Percentiles rank a stretch among this genome's conserved stretches.
phyloP scores from a whole-genome alignment of 2,113 vertebrate genomes.

The Falcunculus frontatus region DNA sequence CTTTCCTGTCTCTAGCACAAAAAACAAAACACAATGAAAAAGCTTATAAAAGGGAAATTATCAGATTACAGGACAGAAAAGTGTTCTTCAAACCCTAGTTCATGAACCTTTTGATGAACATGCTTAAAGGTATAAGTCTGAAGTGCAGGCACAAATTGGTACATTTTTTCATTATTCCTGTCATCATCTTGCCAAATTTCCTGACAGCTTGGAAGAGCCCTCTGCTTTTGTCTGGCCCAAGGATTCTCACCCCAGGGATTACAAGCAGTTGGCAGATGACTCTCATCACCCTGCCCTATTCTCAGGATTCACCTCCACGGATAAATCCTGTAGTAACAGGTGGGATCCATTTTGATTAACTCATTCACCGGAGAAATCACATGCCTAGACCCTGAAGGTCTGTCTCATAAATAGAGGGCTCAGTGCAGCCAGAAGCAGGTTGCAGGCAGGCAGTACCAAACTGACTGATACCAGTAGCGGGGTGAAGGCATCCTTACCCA shows the following conservation, averaged over 20 bases:
- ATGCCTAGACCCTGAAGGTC: neutral
- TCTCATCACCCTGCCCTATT: neutral
- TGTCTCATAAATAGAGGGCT: neutral
- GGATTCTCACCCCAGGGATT: neutral
- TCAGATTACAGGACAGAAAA: neutral
- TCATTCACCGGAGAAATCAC: neutral
- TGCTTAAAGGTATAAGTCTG: neutral
- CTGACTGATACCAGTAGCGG: neutral
- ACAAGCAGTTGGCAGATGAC: neutral
- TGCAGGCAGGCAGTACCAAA: neutral
- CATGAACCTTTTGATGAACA: neutral
- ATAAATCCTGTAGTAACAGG: neutral
- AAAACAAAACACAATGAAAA: neutral
- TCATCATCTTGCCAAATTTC: neutral
- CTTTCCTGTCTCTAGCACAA: neutral
- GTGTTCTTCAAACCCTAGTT: neutral
- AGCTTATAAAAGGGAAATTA: neutral
- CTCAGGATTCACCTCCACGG: neutral
- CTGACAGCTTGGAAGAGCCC: conserved; percentile 2
- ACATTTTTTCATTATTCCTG: neutral
- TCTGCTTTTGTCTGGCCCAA: neutral
- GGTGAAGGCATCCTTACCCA: neutral
- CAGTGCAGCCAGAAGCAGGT: neutral
- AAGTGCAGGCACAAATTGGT: neutral
- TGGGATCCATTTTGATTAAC: neutral